Evolutionary conservation across 2,888 invertebrate species (phyloP).

Genomic region (Heliconius charithonia): DNA sequence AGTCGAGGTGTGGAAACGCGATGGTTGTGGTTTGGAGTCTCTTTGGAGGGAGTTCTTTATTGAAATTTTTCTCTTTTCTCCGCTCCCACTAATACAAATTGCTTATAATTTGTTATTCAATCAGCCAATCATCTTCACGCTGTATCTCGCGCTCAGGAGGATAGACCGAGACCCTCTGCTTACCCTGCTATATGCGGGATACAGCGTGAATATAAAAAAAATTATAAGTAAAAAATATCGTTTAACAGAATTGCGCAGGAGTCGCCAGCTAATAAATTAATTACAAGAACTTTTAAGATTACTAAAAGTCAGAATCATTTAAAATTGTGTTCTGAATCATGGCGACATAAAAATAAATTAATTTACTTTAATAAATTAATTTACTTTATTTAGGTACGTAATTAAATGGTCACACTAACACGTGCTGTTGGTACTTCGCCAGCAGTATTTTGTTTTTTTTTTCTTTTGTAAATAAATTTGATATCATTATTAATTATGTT

Average conservation of each 20-base stretch:
- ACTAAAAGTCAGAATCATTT: conserved; percentile 25
- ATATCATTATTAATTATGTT: neutral
- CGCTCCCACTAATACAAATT: too few relatives aligned
- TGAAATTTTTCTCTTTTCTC: too few relatives aligned
- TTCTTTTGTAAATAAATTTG: too few relatives aligned
- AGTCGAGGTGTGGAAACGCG: too few relatives aligned
- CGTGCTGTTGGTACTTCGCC: neutral
- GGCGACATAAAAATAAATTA: conserved; percentile 23
- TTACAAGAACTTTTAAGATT: conserved; percentile 18
- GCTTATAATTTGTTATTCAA: too few relatives aligned
- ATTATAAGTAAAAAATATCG: neutral
- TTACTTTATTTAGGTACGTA: neutral
- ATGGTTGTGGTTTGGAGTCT: too few relatives aligned
- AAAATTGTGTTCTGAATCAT: conserved; percentile 17
- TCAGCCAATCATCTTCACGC: too few relatives aligned
- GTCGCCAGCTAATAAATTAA: conserved; percentile 23
- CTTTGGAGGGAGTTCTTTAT: too few relatives aligned
- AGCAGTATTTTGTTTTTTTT: too few relatives aligned
- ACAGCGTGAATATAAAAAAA: neutral
- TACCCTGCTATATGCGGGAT: neutral
- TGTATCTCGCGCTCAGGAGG: too few relatives aligned
- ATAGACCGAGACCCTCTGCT: neutral
- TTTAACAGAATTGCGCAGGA: conserved; percentile 15
- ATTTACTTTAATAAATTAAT: too few relatives aligned
- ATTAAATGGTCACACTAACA: neutral